Conservation (phyloP, 2,113 vertebrate genomes). For the Dolichotis patagonum region DNA sequence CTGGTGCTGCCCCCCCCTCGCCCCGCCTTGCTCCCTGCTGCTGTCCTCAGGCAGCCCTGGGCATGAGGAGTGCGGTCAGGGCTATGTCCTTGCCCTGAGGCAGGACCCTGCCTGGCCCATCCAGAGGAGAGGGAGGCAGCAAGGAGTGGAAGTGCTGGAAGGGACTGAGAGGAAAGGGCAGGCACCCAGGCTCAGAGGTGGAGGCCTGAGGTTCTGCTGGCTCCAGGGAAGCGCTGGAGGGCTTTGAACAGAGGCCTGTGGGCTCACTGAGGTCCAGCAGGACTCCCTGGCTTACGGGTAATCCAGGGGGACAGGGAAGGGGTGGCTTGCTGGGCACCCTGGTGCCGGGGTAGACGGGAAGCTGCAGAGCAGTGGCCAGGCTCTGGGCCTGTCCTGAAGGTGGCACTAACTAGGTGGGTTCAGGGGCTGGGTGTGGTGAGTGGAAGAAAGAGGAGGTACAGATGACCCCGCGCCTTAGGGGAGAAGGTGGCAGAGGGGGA, state of each 20-base stretch:
- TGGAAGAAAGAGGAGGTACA: neutral
- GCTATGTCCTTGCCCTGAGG: neutral
- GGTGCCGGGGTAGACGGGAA: neutral
- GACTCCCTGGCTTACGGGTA: neutral
- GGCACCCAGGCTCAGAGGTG: neutral
- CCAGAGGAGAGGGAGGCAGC: neutral
- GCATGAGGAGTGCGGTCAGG: no score
- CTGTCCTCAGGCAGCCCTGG: neutral
- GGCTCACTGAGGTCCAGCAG: neutral
- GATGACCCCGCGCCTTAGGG: neutral
- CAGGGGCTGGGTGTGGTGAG: neutral
- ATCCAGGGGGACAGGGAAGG: neutral
- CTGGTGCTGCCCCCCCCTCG: slow-evolving; percentile 75
- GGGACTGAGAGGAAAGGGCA: neutral
- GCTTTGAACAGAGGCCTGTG: neutral
- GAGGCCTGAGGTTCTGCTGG: neutral
- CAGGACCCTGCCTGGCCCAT: neutral
- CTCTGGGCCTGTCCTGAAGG: neutral
- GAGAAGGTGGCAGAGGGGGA: neutral
- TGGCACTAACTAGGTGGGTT: neutral
- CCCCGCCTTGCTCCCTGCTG: accelerated
- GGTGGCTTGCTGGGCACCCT: neutral
- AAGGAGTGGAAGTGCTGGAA: neutral
- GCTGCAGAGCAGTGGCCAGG: neutral
- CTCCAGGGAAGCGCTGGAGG: neutral